These are phyloP conservation scores for Notodonta dromedarius DNA, from an alignment of 2,888 invertebrate species.

Conservation along the genomic window DNA sequence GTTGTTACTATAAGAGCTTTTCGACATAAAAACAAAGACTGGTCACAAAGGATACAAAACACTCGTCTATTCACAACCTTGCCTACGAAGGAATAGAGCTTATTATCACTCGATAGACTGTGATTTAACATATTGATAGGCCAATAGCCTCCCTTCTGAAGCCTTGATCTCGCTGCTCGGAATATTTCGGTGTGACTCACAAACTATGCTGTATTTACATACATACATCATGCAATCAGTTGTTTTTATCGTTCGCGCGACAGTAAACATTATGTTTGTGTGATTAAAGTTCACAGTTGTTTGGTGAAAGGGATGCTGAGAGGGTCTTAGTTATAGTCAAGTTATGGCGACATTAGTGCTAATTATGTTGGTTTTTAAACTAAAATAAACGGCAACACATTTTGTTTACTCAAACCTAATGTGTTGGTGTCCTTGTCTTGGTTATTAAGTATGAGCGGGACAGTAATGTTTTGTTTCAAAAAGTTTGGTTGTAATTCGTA, in stretches of 20 bases:
- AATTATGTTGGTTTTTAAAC: constrained; percentile 16
- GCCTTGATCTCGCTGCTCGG: constrained; percentile 60
- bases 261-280: constrained; percentile 25
- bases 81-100: constrained; percentile 22
- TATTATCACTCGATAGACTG: constrained; percentile 18
- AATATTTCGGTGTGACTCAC: constrained; percentile 56
- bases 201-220: constrained; percentile 39
- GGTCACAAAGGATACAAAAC: constrained; percentile 31
- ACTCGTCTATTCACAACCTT: constrained; percentile 30
- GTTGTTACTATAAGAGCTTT: constrained; percentile 43
- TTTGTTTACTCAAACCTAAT: too few relatives aligned
- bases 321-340: constrained; percentile 23
- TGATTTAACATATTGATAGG: constrained; percentile 53
- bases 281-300: constrained; percentile 29
- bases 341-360: constrained; percentile 35
- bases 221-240: constrained; percentile 30
- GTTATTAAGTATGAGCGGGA: too few relatives aligned
- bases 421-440: too few relatives aligned
- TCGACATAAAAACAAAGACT: constrained; percentile 44
- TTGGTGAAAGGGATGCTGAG: constrained; percentile 21
- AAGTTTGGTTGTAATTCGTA: too few relatives aligned
- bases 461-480: too few relatives aligned
- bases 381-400: too few relatives aligned
- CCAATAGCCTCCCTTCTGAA: constrained; percentile 59
- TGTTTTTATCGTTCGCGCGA: constrained; percentile 24